These are phyloP conservation scores for Phortica variegata DNA, from an alignment of 1,140 invertebrate species.

Conservation along the genomic window DNA sequence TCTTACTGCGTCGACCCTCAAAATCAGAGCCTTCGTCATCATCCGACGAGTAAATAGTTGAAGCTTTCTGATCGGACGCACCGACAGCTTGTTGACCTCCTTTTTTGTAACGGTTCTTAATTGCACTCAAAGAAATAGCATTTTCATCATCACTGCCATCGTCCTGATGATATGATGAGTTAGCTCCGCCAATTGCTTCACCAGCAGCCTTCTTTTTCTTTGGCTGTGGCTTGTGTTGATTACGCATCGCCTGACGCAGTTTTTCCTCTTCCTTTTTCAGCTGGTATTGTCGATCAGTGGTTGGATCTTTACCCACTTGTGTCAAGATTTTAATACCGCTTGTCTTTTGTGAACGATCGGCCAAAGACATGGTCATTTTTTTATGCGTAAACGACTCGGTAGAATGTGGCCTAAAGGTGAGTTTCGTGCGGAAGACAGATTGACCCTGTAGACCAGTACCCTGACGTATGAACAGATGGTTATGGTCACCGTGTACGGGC, in stretches of 20 bases:
- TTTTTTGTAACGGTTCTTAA: constrained; percentile 93
- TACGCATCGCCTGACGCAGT: constrained; percentile 78
- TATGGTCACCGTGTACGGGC: constrained; percentile 84
- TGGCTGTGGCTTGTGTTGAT: constrained; percentile 63
- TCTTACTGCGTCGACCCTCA: constrained; percentile 73
- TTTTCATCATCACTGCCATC: constrained; percentile 89
- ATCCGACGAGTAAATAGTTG: constrained; percentile 88
- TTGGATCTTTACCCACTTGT: constrained; percentile 91
- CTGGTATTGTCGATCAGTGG: constrained; percentile 85
- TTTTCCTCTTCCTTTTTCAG: constrained; percentile 95
- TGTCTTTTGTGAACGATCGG: constrained; percentile 94
- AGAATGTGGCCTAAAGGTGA: constrained; percentile 96
- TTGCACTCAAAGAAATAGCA: constrained; percentile 86
- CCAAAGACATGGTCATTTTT: constrained; percentile 97
- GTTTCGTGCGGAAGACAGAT: constrained; percentile 93
- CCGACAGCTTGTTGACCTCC: constrained; percentile 44
- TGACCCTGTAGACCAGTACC: constrained; percentile 97
- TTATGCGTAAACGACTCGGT: constrained; percentile 98
- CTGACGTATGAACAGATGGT: constrained; percentile 94
- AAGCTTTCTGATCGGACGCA: constrained; percentile 58
- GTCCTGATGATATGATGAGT: constrained; percentile 61
- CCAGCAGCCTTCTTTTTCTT: constrained; percentile 66
- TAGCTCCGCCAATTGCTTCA: constrained; percentile 56
- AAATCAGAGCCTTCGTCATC: constrained; percentile 87
- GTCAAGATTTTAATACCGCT: constrained; percentile 96